A percentile compares a stretch with the other conserved stretches of the same genome.
Evolutionary conservation across 2,888 invertebrate species (phyloP).

Genomic region (Harpalus rufipes): DNA sequence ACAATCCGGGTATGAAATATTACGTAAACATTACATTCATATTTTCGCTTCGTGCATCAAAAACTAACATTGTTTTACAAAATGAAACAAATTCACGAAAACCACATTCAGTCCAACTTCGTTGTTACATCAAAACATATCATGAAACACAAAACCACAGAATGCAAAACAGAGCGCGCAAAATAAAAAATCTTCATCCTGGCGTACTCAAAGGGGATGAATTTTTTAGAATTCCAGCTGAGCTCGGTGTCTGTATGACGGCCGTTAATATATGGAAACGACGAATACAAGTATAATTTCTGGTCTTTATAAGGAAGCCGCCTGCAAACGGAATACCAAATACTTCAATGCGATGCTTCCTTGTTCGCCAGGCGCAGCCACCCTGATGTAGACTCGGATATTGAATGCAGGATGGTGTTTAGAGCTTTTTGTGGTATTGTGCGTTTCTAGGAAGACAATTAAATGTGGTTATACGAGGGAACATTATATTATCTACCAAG

Average conservation of each 20-base stretch:
- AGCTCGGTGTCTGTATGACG: constrained; percentile 1
- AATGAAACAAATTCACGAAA: constrained; percentile 21
- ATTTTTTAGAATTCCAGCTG: constrained; percentile 54
- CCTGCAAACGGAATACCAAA: constrained; percentile 50
- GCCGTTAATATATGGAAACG: constrained; percentile 53
- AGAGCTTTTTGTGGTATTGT: too few species aligned
- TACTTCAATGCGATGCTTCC: constrained; percentile 38
- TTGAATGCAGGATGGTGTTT: background rate
- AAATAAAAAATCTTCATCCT: constrained; percentile 26
- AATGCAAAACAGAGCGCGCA: constrained; percentile 26
- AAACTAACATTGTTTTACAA: constrained; percentile 23
- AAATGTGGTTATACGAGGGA: too few species aligned
- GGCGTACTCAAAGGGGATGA: constrained; percentile 44
- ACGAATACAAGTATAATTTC: constrained; percentile 58
- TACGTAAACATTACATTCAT: too few species aligned
- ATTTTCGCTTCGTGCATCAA: background rate
- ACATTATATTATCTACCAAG: too few species aligned
- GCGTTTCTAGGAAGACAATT: too few species aligned
- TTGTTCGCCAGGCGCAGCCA: background rate
- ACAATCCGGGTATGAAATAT: too few species aligned
- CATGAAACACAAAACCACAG: constrained; percentile 37
- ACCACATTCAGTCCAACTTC: background rate
- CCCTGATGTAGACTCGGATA: background rate
- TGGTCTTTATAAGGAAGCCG: constrained; percentile 52
- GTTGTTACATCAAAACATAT: constrained; percentile 7